A percentile compares a stretch with the other conserved stretches of the same genome.
Evolutionary conservation across 2,888 invertebrate species (phyloP).

Genomic region (Heliconius sara): DNA sequence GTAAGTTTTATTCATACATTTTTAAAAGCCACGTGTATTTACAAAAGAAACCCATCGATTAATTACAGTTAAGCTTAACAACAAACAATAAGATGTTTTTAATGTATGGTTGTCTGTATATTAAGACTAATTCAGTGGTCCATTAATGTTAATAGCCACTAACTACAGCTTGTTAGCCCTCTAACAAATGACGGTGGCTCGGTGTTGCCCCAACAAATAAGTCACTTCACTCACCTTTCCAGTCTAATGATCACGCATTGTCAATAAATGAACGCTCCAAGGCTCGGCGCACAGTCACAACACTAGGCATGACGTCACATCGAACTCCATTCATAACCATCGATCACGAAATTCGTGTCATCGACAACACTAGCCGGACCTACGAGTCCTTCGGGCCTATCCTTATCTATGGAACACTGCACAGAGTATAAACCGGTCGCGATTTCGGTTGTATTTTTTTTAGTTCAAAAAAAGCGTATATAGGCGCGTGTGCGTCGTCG

Average conservation of each 20-base stretch:
- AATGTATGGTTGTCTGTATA: conserved; percentile 19
- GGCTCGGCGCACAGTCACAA: conserved; percentile 69
- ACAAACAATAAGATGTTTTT: conserved; percentile 23
- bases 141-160: conserved; percentile 31
- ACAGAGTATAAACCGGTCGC: conserved; percentile 46
- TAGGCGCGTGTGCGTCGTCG: conserved; percentile 74
- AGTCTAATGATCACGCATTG: conserved; percentile 80
- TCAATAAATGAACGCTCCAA: conserved; percentile 72
- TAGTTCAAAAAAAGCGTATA: conserved; percentile 49
- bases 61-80: conserved; percentile 19
- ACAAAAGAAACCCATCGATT: neutral
- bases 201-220: conserved; percentile 64
- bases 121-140: conserved; percentile 23
- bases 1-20: neutral
- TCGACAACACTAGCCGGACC: conserved; percentile 51
- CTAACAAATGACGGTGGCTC: conserved; percentile 52
- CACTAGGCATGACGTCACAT: conserved; percentile 83
- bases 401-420: conserved; percentile 48
- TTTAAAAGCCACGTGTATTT: neutral
- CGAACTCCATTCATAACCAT: conserved; percentile 79
- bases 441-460: conserved; percentile 58
- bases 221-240: conserved; percentile 76
- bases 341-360: conserved; percentile 58
- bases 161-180: conserved; percentile 31
- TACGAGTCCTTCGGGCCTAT: conserved; percentile 35